Conservation (phyloP, 2,888 invertebrate species). For the Drosophila cognata region DNA sequence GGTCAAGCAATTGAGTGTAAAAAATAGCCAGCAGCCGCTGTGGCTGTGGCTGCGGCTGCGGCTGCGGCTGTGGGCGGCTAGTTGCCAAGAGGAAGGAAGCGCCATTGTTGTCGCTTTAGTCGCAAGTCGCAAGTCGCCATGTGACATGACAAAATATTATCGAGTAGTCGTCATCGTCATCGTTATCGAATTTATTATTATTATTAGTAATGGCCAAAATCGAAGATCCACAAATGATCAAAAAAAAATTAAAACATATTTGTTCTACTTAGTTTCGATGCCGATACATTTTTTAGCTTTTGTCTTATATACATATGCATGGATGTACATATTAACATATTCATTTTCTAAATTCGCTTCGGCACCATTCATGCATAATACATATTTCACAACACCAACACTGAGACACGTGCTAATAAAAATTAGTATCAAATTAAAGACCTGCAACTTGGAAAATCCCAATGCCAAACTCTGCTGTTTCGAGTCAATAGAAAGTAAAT, state of each 20-base stretch:
- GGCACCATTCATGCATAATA: constrained; percentile 9
- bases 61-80: constrained; percentile 20
- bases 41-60: neutral
- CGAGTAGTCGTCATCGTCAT: constrained; percentile 31
- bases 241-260: neutral
- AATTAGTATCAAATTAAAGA: constrained; percentile 1
- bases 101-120: constrained; percentile 19
- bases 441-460: constrained; percentile 1
- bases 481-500: constrained; percentile 27
- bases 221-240: neutral
- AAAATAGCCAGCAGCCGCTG: constrained; percentile 23
- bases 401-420: constrained; percentile 5
- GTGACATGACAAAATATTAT: constrained; percentile 41
- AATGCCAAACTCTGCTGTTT: constrained; percentile 4
- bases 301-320: neutral
- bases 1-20: constrained; percentile 55
- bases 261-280: neutral
- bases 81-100: constrained; percentile 39
- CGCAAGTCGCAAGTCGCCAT: constrained; percentile 24
- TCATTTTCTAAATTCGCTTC: constrained; percentile 3
- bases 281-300: neutral
- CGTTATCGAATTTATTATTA: constrained; percentile 9
- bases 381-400: constrained; percentile 10
- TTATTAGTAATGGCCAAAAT: neutral
- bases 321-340: neutral